Percentiles rank a stretch among this genome's conserved stretches.
Conservation (phyloP, 2,113 vertebrate species). For the Petroica traversi region DNA sequence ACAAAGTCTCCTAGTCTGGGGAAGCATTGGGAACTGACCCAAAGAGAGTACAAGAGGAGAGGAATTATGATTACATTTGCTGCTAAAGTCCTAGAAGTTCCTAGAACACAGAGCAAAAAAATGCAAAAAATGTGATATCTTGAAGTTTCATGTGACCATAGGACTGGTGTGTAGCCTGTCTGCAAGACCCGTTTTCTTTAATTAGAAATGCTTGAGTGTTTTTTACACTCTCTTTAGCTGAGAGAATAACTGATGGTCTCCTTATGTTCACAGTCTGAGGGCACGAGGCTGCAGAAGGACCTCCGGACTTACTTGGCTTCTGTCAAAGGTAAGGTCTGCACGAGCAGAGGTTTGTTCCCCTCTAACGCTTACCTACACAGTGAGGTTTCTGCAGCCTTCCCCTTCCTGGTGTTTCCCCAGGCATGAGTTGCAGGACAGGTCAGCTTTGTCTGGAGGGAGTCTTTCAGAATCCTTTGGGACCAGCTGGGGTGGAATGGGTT, state of each 20-base stretch:
- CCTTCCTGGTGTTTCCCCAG: neutral
- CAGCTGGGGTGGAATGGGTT: neutral
- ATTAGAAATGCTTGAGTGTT: neutral
- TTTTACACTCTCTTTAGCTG: neutral
- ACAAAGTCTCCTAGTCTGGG: neutral
- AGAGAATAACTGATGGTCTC: neutral
- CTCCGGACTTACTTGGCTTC: slow-evolving; percentile 91
- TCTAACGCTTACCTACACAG: rapidly evolving
- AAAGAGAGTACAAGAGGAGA: neutral
- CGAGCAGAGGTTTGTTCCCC: neutral
- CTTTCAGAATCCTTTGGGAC: neutral
- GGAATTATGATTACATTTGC: neutral
- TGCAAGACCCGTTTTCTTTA: neutral
- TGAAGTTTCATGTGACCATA: neutral
- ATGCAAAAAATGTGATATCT: neutral
- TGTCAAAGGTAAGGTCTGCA: slow-evolving; percentile 83
- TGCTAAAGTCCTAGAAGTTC: neutral
- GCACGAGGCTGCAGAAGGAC: slow-evolving; percentile 92
- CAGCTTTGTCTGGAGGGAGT: neutral
- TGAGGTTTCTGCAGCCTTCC: neutral
- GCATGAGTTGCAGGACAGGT: neutral
- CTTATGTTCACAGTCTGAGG: slow-evolving; percentile 81
- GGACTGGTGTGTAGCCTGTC: neutral
- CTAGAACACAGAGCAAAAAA: neutral
- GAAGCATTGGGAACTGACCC: neutral